These are phyloP conservation scores for Clunio marinus DNA, from an alignment of 2,888 invertebrate genomes.

Conservation along the genomic window DNA sequence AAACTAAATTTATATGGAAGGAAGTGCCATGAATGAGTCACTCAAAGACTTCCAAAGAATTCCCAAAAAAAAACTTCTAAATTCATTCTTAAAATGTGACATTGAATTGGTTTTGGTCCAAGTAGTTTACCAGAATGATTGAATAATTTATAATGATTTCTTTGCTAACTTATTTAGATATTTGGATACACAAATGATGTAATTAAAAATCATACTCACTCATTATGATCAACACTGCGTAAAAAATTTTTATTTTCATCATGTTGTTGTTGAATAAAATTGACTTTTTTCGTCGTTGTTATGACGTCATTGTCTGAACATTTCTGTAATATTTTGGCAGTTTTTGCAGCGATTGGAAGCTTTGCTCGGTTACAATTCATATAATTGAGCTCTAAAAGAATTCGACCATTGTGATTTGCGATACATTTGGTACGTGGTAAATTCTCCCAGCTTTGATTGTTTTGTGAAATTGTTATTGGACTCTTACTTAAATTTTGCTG, in stretches of 20 bases:
- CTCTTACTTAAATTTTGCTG: slow-evolving; percentile 12
- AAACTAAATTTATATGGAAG: too few relatives aligned
- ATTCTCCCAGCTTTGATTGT: slow-evolving; percentile 34
- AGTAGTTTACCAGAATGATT: too few relatives aligned
- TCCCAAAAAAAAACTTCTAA: too few relatives aligned
- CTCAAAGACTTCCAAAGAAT: too few relatives aligned
- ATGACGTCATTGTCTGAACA: slow-evolving; percentile 27
- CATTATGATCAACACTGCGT: background rate
- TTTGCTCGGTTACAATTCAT: slow-evolving; percentile 40
- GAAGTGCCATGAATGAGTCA: too few relatives aligned
- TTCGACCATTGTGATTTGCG: slow-evolving; percentile 33
- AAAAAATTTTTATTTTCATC: slow-evolving; percentile 24
- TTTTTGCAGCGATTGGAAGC: slow-evolving; percentile 44
- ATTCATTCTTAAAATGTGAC: too few relatives aligned
- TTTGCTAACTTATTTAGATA: too few relatives aligned
- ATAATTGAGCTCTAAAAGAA: slow-evolving; percentile 29
- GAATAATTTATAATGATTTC: too few relatives aligned
- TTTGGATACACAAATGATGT: background rate
- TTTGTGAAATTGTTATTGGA: background rate
- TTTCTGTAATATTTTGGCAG: slow-evolving; percentile 44
- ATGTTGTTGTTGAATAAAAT: slow-evolving; percentile 24
- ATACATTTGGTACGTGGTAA: slow-evolving; percentile 25
- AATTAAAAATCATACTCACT: slow-evolving; percentile 22
- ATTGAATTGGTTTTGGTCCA: too few relatives aligned
- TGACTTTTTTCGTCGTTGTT: slow-evolving; percentile 28